phyloP scores from a whole-genome alignment of 2,113 vertebrate species.

The Solea solea region DNA sequence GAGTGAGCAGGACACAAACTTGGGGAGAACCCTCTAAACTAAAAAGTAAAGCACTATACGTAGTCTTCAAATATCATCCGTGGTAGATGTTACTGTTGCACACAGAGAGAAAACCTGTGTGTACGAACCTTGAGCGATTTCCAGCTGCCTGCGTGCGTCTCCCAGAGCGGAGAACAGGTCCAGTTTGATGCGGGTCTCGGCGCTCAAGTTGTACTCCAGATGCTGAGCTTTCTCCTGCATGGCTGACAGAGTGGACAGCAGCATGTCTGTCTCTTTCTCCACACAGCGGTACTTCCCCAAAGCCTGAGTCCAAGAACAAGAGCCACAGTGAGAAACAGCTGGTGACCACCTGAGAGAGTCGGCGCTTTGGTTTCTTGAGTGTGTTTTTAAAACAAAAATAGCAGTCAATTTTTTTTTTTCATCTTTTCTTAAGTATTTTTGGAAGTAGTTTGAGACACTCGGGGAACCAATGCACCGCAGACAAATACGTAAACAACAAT shows the following conservation, averaged over 20 bases:
- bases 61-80: too few species aligned
- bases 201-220: slow-evolving; percentile 86
- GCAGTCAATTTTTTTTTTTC: not conserved
- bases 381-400: not conserved
- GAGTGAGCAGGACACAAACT: too few species aligned
- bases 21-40: too few species aligned
- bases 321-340: not conserved
- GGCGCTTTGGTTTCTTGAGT: slow-evolving; percentile 55
- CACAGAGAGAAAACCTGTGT: not conserved
- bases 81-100: not conserved
- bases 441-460: slow-evolving; percentile 9
- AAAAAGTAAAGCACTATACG: too few species aligned
- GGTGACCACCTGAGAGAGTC: slow-evolving; percentile 8
- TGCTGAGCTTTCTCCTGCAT: slow-evolving; percentile 87
- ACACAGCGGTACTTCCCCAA: slow-evolving; percentile 79
- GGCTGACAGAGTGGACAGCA: slow-evolving; percentile 83
- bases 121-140: slow-evolving; percentile 81
- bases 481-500: not conserved
- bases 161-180: slow-evolving; percentile 86
- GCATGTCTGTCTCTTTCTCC: slow-evolving; percentile 81
- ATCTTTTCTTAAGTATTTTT: not conserved
- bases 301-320: slow-evolving; percentile 59
- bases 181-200: slow-evolving; percentile 86
- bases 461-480: slow-evolving; percentile 48
- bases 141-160: slow-evolving; percentile 83